Evolutionary conservation across 2,888 invertebrate species (phyloP).

Genomic region (Polia nebulosa): DNA sequence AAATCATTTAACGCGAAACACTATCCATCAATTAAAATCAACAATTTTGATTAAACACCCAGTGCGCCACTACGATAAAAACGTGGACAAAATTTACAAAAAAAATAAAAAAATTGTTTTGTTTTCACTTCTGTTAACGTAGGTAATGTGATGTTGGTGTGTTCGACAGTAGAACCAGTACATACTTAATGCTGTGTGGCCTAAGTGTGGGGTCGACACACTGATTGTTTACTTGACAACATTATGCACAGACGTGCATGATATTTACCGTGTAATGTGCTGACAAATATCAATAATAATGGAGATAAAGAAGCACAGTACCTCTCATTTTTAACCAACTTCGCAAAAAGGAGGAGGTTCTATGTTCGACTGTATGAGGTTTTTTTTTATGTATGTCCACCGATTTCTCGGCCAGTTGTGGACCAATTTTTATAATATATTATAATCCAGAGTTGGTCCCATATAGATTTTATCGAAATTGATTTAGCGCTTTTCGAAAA

Average conservation of each 20-base stretch:
- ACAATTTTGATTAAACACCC: constrained; percentile 4
- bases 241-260: constrained; percentile 40
- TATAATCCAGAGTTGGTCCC: too few relatives aligned
- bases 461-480: too few relatives aligned
- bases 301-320: neutral
- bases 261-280: constrained; percentile 18
- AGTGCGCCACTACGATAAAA: neutral
- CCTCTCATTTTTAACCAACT: neutral
- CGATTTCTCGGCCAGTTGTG: too few relatives aligned
- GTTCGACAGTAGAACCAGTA: neutral
- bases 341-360: too few relatives aligned
- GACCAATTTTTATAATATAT: too few relatives aligned
- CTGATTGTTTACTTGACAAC: constrained; percentile 30
- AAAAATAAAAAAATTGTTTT: neutral
- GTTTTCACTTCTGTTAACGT: neutral
- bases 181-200: neutral
- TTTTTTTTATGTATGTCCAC: too few relatives aligned
- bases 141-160: neutral
- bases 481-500: too few relatives aligned
- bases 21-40: too few relatives aligned
- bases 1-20: too few relatives aligned
- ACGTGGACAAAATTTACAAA: constrained; percentile 10
- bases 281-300: constrained; percentile 1
- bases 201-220: constrained; percentile 41
- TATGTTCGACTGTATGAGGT: too few relatives aligned